Evolutionary conservation across 2,113 vertebrate genomes (phyloP), one percentile per base, ranked within the genome.

Genomic region (Neoarius graeffei): DNA sequence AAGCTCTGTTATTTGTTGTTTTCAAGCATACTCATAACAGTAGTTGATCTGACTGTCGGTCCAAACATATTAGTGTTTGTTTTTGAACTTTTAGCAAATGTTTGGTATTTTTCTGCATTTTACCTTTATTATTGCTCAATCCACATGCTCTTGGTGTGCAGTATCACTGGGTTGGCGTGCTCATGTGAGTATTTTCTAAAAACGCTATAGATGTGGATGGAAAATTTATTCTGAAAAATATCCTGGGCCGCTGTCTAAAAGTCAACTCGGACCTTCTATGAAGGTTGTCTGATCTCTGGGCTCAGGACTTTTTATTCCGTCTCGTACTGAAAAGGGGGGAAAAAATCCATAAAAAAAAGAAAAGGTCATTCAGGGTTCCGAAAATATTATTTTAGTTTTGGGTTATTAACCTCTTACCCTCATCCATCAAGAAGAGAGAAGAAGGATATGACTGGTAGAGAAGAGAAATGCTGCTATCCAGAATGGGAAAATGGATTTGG

Each of bases 401-500:
- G 59, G 57, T 79, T 88, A 76, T 77, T 50, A 66, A 77, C 81
- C 81, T 88, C 62, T 87, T 83, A 60, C 30, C 69, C 86, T 83
- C 81, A 83, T 83, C 81, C 19, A 82, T 54, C 56, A 66, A 89
- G 30, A n/a, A 88, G 69, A 85, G 56, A 81, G 71, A 83, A 73
- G 62, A 35, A 23, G 4, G 74, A 48, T 20, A 42, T 66, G 30
- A 90, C 86, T 88, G 71, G 64, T 80, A 90, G 84, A 90, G 86
- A 89, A 64, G 85, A 91, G 84, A 84, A 77, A 89, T 85, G 82
- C 73, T 57, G 30, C 52, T 67, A 79, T 66, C 23, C 73, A 10
- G 30, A 85, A 80, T 67, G 30, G 73, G 23, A 88, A 88, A 88
- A 79, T 56, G 30, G 81, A 88, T 79, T 88, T 88, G 82, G 74